Conservation (phyloP, 1,140 invertebrate species). For the Papilio xuthus region DNA sequence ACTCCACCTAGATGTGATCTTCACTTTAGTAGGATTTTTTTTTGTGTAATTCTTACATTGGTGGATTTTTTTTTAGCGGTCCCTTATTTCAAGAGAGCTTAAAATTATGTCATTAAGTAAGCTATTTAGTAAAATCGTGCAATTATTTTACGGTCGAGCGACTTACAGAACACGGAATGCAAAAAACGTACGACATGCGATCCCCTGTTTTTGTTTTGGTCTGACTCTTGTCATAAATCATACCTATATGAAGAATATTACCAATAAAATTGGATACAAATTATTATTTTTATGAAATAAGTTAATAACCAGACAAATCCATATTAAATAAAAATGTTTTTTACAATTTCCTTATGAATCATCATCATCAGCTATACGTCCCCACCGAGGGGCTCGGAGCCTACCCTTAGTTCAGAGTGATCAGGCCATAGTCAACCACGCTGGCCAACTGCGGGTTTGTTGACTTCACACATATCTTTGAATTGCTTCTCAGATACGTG, state of each 20-base stretch:
- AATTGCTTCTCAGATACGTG: no score
- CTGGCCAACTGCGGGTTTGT: no score
- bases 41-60: no score
- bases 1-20: no score
- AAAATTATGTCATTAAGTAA: conserved; percentile 17
- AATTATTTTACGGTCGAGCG: not conserved
- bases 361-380: no score
- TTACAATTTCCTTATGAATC: no score
- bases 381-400: no score
- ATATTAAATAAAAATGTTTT: no score
- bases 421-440: no score
- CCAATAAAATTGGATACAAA: not conserved
- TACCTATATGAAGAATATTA: not conserved
- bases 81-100: not conserved
- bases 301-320: not conserved
- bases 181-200: conserved; percentile 11
- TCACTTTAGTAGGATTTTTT: no score
- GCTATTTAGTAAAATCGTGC: conserved; percentile 4
- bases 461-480: no score
- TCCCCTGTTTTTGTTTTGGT: not conserved
- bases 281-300: not conserved
- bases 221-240: not conserved
- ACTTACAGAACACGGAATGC: conserved; percentile 1
- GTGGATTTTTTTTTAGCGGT: not conserved
- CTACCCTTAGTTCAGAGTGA: no score